Percentiles rank a stretch among this genome's conserved stretches.
These are phyloP conservation scores for Rhea americana DNA, from an alignment of 2,113 vertebrate species.

Conservation along the genomic window DNA sequence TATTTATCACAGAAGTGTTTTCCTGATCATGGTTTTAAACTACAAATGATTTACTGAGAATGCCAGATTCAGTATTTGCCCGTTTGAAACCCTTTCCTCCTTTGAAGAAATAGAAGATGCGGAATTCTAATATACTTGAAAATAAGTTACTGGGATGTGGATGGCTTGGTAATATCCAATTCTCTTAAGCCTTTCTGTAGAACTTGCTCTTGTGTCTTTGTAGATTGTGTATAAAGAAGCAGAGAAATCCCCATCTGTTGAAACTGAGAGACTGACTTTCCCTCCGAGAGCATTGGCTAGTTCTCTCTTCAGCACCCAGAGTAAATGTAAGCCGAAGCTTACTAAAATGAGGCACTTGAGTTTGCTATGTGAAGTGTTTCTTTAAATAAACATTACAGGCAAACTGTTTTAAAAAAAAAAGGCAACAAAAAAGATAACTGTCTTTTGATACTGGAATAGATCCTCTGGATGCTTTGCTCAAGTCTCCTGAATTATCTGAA, in stretches of 20 bases:
- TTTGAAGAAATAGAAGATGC: background rate
- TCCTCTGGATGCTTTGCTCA: background rate
- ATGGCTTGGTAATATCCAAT: background rate
- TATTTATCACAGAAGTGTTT: background rate
- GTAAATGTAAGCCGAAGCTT: slow-evolving; percentile 85
- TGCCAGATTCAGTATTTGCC: background rate
- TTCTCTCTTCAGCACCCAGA: slow-evolving; percentile 81
- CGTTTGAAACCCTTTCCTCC: background rate
- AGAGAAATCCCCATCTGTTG: slow-evolving; percentile 78
- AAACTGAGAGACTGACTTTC: slow-evolving; percentile 77
- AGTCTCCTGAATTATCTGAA: background rate
- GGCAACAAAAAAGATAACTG: background rate
- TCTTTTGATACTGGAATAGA: background rate
- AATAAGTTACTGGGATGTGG: background rate
- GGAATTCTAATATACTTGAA: background rate
- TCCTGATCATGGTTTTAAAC: background rate
- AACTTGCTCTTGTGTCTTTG: slow-evolving; percentile 49
- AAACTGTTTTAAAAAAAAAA: background rate
- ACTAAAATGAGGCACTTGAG: background rate
- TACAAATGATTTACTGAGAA: background rate
- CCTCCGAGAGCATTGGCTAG: slow-evolving; percentile 70
- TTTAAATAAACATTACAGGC: background rate
- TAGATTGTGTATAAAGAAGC: slow-evolving; percentile 93
- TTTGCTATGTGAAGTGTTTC: background rate
- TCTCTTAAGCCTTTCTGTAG: background rate